A percentile compares a stretch with the other conserved stretches of the same genome.
These are phyloP conservation scores for Benthosema pterotum DNA, from an alignment of 2,797 vertebrate genomes.

Conservation along the genomic window DNA sequence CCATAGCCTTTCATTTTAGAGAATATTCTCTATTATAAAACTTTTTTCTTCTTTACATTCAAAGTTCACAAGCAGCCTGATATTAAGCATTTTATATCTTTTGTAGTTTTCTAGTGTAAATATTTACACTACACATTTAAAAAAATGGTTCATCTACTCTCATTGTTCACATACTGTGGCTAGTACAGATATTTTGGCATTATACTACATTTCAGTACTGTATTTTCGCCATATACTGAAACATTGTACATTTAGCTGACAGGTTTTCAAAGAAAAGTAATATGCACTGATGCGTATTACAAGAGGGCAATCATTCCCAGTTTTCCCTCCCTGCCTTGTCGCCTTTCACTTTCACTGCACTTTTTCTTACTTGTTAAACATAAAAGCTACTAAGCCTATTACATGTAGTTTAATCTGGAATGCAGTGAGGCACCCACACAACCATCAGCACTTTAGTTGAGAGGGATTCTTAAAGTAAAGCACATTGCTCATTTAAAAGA, in stretches of 20 bases:
- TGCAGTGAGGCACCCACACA: background rate
- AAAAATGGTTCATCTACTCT: no score
- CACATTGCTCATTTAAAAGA: no score
- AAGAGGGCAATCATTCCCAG: slow-evolving; percentile 43
- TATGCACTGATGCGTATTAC: slow-evolving; percentile 46
- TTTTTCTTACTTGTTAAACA: background rate
- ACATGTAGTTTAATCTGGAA: no score
- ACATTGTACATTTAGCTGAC: slow-evolving; percentile 23
- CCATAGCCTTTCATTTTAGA: background rate
- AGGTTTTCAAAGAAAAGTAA: slow-evolving; percentile 15
- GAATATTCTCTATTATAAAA: no score
- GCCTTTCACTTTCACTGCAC: background rate
- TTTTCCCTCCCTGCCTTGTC: background rate
- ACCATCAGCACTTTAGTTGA: background rate
- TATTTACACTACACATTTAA: no score
- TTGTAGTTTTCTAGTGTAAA: background rate
- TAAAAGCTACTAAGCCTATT: no score
- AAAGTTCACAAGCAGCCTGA: background rate
- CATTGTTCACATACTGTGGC: slow-evolving; percentile 33
- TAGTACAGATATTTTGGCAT: slow-evolving; percentile 32
- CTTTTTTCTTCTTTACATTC: background rate
- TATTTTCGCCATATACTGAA: slow-evolving; percentile 7
- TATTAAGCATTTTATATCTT: slow-evolving; percentile 27
- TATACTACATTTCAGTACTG: slow-evolving; percentile 8
- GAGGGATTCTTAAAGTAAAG: background rate